These are phyloP conservation scores for Vombatus ursinus DNA, from an alignment of 2,113 vertebrate species.

Conservation along the genomic window DNA sequence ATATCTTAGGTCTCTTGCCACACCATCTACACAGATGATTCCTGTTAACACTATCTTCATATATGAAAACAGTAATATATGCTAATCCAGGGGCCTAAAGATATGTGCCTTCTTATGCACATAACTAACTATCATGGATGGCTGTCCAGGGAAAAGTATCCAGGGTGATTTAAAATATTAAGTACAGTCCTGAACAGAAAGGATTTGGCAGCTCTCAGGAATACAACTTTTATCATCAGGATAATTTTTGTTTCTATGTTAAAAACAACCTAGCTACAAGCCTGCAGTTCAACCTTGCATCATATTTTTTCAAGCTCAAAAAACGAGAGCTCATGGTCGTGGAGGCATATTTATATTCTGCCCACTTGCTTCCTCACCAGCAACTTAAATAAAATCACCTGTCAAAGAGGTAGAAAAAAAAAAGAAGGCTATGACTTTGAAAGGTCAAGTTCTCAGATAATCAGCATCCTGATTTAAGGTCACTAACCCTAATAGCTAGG, in stretches of 20 bases:
- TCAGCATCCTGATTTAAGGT: neutral
- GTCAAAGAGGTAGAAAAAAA: neutral
- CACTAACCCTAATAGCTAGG: neutral
- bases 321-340: neutral
- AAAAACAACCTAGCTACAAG: neutral
- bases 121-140: neutral
- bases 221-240: neutral
- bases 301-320: constrained; percentile 24
- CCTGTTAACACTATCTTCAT: neutral
- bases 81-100: neutral
- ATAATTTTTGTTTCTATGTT: constrained; percentile 4
- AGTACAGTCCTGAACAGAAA: neutral
- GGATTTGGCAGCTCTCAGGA: neutral
- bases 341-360: constrained; percentile 10
- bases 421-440: neutral
- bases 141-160: neutral
- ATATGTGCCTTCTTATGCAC: neutral
- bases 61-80: neutral
- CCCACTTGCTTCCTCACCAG: neutral
- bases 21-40: neutral
- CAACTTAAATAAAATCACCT: neutral
- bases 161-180: neutral
- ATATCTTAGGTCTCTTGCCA: neutral
- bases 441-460: neutral
- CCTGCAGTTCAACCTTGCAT: neutral